Evolutionary conservation across 2,888 invertebrate species (phyloP), one percentile per base, ranked within the genome.

Genomic region (Dendrolimus pini): DNA sequence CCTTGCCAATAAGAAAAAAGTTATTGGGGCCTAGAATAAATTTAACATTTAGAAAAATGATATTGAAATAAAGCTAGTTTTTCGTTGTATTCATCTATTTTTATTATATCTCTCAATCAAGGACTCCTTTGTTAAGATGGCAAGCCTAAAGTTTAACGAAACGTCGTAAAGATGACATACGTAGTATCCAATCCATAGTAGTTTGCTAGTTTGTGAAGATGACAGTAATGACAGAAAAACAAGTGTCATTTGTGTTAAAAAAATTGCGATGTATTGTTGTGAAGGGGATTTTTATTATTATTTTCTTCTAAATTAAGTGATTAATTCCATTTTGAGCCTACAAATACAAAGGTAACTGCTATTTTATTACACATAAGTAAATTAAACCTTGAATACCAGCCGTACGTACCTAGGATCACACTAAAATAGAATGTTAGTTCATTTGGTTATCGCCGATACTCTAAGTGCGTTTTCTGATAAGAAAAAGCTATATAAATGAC

Each of bases 41-140:
- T 80, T 86, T 95, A 63, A 94, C 94, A 7, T 94, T 94, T 69
- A 82, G 94, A 64, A 92, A 92, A 84, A 85, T 89, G 78, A 66
- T 69, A 54, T 57, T 52, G 56, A 58, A 30, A 14, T 52, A 41
- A 13, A 18, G 57, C 30, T 30, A 7, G 30, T 53, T 56, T 58
- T 58, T 54, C 58, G 56, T 41, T 41, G 0, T 52, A 55, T 8
- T 55, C 30, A 30, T 30, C 6, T 30, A 30, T 30, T 3, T 30
- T 30, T 30, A 30, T 30, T 30, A 6, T 2, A 30, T 6, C 6
- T 30, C 6, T 30, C 6, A 30, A 30, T 30, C 3, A 30, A 30
- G 6, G 30, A 30, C 0, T 30, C 6, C 30, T 30, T 6, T 30
- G 30, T 30, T 30, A 30, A 6, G 30, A 30, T 30, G 30, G 30